Evolutionary conservation across 2,797 vertebrate genomes (phyloP).

Genomic region (Gambusia yucatana): DNA sequence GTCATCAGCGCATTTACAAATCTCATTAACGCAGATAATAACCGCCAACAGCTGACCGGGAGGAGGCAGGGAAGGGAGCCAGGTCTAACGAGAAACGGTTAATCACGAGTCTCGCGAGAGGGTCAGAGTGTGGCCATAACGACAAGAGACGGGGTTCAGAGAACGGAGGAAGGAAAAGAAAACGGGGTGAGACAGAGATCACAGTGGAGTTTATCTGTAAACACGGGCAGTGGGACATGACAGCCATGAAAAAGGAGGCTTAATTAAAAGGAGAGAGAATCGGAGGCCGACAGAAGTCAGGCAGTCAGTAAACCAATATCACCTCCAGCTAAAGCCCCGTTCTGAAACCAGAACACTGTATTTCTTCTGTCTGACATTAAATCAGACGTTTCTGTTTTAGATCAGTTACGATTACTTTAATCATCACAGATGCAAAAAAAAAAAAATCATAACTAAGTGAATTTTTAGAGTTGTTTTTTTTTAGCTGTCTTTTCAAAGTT

Average conservation of each 20-base stretch:
- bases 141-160: slow-evolving; percentile 24
- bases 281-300: slow-evolving; percentile 42
- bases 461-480: neutral
- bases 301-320: slow-evolving; percentile 34
- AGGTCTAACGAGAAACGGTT: slow-evolving; percentile 35
- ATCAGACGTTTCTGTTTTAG: neutral
- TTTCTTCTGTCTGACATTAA: neutral
- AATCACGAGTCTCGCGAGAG: slow-evolving; percentile 19
- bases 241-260: slow-evolving; percentile 19
- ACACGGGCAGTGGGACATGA: slow-evolving; percentile 8
- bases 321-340: slow-evolving; percentile 36
- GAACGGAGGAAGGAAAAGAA: slow-evolving; percentile 1
- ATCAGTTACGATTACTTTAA: neutral
- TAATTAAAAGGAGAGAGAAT: slow-evolving; percentile 50
- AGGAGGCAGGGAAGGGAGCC: slow-evolving; percentile 12
- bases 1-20: slow-evolving; percentile 27
- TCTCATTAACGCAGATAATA: slow-evolving; percentile 35
- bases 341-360: neutral
- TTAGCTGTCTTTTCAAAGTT: neutral
- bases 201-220: slow-evolving; percentile 14
- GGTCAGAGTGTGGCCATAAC: slow-evolving; percentile 1
- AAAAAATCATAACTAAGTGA: neutral
- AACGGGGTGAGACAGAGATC: slow-evolving; percentile 13
- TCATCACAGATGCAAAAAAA: neutral
- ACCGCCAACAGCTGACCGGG: slow-evolving; percentile 15